Evolutionary conservation across 1,140 invertebrate genomes (phyloP).

Genomic region (Diachasma alloeum): DNA sequence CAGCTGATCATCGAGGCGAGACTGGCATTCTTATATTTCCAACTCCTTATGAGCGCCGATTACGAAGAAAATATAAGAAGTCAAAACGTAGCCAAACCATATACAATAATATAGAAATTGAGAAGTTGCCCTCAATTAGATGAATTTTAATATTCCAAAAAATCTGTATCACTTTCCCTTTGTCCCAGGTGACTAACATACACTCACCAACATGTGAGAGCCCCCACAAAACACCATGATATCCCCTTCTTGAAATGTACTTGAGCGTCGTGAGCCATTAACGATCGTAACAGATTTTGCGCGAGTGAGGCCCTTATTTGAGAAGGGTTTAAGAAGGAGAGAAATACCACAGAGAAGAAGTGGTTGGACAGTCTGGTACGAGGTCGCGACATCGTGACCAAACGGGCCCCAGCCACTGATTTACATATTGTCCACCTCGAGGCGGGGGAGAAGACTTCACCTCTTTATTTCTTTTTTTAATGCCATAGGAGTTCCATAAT

Average conservation of each 20-base stretch:
- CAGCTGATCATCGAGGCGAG: too few relatives aligned
- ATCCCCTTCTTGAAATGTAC: neutral
- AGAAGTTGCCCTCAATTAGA: too few relatives aligned
- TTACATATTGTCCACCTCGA: conserved; percentile 60
- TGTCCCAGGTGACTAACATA: neutral
- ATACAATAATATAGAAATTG: too few relatives aligned
- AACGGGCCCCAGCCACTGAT: conserved; percentile 55
- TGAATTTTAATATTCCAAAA: neutral
- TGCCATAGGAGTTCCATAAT: conserved; percentile 57
- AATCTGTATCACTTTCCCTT: neutral
- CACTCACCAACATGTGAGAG: too few relatives aligned
- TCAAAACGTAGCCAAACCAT: too few relatives aligned
- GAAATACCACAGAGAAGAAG: neutral
- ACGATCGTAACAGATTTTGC: conserved; percentile 1
- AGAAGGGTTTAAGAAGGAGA: neutral
- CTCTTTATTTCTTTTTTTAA: conserved; percentile 57
- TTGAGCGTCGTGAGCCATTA: conserved; percentile 7
- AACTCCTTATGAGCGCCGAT: too few relatives aligned
- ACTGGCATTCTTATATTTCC: too few relatives aligned
- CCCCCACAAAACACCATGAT: neutral
- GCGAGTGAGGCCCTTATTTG: conserved; percentile 10
- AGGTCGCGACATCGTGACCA: conserved; percentile 65
- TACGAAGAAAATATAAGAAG: too few relatives aligned
- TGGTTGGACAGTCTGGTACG: conserved; percentile 29
- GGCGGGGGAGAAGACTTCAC: conserved; percentile 45